Conservation (phyloP, 2,797 vertebrate genomes). For the Gadopsis bispinosus region DNA sequence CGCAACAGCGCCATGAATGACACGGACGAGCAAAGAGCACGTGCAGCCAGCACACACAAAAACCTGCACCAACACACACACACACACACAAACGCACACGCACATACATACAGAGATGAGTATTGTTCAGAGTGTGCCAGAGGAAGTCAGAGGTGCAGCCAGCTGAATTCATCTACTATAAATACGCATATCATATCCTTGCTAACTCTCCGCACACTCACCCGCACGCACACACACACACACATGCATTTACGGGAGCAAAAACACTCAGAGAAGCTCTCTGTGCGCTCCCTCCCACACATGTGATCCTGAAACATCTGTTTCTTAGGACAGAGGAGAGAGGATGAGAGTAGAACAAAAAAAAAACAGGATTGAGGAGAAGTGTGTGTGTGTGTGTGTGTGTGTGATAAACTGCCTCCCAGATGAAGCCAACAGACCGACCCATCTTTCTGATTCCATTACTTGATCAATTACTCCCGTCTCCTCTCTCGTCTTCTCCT, state of each 20-base stretch:
- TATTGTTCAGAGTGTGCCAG: conserved; percentile 40
- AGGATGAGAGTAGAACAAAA: conserved; percentile 25
- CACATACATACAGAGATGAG: conserved; percentile 21
- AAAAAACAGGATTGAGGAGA: conserved; percentile 36
- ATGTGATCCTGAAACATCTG: conserved; percentile 61
- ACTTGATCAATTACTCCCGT: conserved; percentile 50
- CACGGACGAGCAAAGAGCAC: not conserved
- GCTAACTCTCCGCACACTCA: conserved; percentile 22
- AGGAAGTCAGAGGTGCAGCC: conserved; percentile 63
- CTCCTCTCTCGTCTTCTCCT: conserved; percentile 19
- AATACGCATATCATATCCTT: conserved; percentile 61
- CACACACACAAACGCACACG: conserved; percentile 7
- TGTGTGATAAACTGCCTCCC: conserved; percentile 8
- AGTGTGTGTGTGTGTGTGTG: conserved; percentile 12
- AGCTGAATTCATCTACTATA: conserved; percentile 73
- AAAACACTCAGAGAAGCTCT: conserved; percentile 13
- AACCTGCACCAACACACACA: conserved; percentile 4
- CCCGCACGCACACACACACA: conserved; percentile 13
- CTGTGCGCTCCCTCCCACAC: conserved; percentile 23
- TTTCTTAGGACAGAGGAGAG: conserved; percentile 37
- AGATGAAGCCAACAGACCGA: conserved; percentile 34
- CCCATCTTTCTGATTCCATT: conserved; percentile 37
- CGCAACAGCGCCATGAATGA: conserved; percentile 6
- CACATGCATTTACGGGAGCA: conserved; percentile 1
- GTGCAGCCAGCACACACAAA: conserved; percentile 2